A percentile compares a stretch with the other conserved stretches of the same genome.
Conservation (phyloP, 1,140 invertebrate species). For the Drosophila sulfurigaster region DNA sequence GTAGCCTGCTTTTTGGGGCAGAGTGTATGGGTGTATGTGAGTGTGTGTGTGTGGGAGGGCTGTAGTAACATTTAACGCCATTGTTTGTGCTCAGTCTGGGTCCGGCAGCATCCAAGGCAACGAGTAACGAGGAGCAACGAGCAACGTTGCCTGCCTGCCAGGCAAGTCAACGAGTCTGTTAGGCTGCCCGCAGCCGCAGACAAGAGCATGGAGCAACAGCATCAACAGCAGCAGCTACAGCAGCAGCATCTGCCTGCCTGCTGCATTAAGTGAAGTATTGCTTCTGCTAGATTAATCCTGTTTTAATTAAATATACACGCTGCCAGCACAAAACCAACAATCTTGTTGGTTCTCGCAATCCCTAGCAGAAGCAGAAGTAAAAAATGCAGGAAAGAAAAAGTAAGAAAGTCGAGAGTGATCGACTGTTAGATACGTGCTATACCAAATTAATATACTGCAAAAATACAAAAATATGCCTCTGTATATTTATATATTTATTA, state of each 20-base stretch:
- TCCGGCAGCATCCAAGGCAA: constrained; percentile 59
- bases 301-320: constrained; percentile 84
- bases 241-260: constrained; percentile 24
- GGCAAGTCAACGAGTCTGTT: constrained; percentile 74
- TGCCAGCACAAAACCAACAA: constrained; percentile 81
- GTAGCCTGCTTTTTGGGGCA: constrained; percentile 65
- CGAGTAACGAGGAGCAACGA: neutral
- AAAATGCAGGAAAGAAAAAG: constrained; percentile 2
- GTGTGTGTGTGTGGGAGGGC: constrained; percentile 14
- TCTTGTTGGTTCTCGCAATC: constrained; percentile 38
- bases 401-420: too few relatives aligned
- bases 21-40: constrained; percentile 12
- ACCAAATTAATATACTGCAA: too few relatives aligned
- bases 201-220: constrained; percentile 32
- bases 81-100: constrained; percentile 68
- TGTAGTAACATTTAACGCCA: constrained; percentile 62
- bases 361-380: constrained; percentile 4
- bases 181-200: constrained; percentile 65
- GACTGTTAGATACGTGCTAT: too few relatives aligned
- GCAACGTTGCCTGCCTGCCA: constrained; percentile 20
- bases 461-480: too few relatives aligned
- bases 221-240: constrained; percentile 6
- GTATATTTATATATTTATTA: too few relatives aligned
- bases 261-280: constrained; percentile 84
- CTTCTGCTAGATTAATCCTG: constrained; percentile 83